phyloP scores from a whole-genome alignment of 2,797 vertebrate species.

The Chaenodraco wilsoni region DNA sequence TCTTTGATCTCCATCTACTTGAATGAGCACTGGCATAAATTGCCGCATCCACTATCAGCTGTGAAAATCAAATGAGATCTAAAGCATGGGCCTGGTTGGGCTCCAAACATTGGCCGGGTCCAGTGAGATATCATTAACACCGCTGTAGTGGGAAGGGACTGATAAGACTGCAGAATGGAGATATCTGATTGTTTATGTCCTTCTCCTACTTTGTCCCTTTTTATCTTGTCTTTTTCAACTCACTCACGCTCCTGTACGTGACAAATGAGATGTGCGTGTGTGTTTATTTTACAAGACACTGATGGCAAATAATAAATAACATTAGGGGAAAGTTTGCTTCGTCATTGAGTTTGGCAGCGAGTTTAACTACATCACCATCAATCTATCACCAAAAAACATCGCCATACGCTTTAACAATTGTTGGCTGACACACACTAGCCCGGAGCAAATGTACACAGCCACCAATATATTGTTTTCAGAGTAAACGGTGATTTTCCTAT shows the following conservation, averaged over 20 bases:
- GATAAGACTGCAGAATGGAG: slow-evolving; percentile 60
- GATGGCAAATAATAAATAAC: slow-evolving; percentile 19
- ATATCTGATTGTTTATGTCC: slow-evolving; percentile 54
- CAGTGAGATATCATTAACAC: slow-evolving; percentile 70
- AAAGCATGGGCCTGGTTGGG: slow-evolving; percentile 61
- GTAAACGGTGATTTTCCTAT: slow-evolving; percentile 52
- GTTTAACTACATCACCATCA: slow-evolving; percentile 53
- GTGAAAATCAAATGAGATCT: slow-evolving; percentile 81
- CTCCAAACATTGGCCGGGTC: slow-evolving; percentile 63
- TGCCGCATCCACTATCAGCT: slow-evolving; percentile 73
- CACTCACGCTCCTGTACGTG: neutral
- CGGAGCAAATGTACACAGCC: slow-evolving; percentile 47
- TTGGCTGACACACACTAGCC: slow-evolving; percentile 58
- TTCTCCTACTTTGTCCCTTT: slow-evolving; percentile 19
- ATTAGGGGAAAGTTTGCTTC: slow-evolving; percentile 14
- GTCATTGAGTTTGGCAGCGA: slow-evolving; percentile 40
- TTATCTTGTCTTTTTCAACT: slow-evolving; percentile 29
- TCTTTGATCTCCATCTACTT: slow-evolving; percentile 78
- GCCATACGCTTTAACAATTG: slow-evolving; percentile 38
- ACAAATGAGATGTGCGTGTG: neutral
- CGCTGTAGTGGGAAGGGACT: slow-evolving; percentile 47
- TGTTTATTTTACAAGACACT: slow-evolving; percentile 7
- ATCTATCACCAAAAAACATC: slow-evolving; percentile 47
- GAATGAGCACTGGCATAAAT: slow-evolving; percentile 77
- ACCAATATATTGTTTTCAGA: slow-evolving; percentile 63